Evolutionary conservation across 2,113 vertebrate species (phyloP), one percentile per base, ranked within the genome.

Genomic region (Procavia capensis): DNA sequence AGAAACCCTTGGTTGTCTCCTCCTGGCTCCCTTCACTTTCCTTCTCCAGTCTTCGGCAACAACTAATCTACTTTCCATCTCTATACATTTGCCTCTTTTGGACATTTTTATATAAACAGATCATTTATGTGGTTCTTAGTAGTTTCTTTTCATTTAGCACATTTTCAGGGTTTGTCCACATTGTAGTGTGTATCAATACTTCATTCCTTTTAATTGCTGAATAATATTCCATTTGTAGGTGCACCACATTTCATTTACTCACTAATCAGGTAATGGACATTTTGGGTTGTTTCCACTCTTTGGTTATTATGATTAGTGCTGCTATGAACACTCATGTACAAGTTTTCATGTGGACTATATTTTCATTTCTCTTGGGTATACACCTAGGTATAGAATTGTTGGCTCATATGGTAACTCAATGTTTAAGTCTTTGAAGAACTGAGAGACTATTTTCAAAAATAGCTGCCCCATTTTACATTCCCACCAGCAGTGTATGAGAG

Each of bases 201-300:
- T 90, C 36, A 90, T 59, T 85, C 1, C 36, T 93, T 84, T 91
- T 45, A 50, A 74, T 72, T 63, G 45, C 50, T 16, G 9, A 93
- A 79, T 78, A 83, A 39, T 39, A 43, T 79, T 61, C 45, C 9
- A 75, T 50, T 39, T 66, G 59, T 68, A 22, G 31, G 7, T 54
- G 70, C n/a, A 89, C 79, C 50, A 57, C 16, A 64, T 94, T 20
- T 93, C 47, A 22, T 80, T 90, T 90, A 94, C 41, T 45, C 31
- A 59, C 24, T 75, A 11, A 82, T 45, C 57, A 72, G 20, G 64
- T 82, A 66, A 89, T 59, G 54, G 63, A 34, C 31, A 47, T 54
- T 29, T 29, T 85, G 54, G 29, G 24, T 70, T 90, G 43, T 66
- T 76, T 76, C 13, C 17, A 88, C 8, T 89, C 94, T 81, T 75